Conservation (phyloP, 2,888 invertebrate genomes). For the Hybos culiciformis region DNA sequence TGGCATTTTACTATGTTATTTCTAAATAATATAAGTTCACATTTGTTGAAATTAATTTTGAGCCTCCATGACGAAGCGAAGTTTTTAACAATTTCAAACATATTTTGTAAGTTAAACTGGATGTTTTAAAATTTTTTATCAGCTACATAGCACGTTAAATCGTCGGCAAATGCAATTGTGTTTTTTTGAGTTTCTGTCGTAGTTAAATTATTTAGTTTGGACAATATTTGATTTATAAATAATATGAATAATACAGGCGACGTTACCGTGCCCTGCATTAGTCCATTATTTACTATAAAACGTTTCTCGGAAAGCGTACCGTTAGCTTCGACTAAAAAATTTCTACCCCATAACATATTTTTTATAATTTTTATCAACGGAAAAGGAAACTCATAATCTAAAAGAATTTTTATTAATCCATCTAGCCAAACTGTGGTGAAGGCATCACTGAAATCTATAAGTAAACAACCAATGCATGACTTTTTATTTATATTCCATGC, state of each 20-base stretch:
- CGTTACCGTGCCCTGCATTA: too few relatives aligned
- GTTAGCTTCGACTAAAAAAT: too few relatives aligned
- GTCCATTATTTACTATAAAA: too few relatives aligned
- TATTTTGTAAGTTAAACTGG: background rate
- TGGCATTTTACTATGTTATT: background rate
- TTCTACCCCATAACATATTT: too few relatives aligned
- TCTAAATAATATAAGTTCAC: background rate
- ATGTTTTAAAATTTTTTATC: background rate
- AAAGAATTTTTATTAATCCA: conserved; percentile 15
- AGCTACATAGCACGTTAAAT: too few relatives aligned
- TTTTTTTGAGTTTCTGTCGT: too few relatives aligned
- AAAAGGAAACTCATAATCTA: conserved; percentile 12
- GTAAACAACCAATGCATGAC: background rate
- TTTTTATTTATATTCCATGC: conserved; percentile 1
- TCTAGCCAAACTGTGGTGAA: conserved; percentile 15
- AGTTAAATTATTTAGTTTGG: too few relatives aligned
- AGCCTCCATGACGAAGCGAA: background rate
- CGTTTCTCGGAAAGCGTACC: too few relatives aligned
- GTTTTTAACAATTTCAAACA: background rate
- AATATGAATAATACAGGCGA: too few relatives aligned
- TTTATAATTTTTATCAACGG: conserved; percentile 16
- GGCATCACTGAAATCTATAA: conserved; percentile 5
- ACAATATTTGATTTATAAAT: too few relatives aligned
- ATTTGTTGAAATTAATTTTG: background rate
- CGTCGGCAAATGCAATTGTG: too few relatives aligned